phyloP scores from a whole-genome alignment of 2,888 invertebrate genomes.

The Harmothoe impar region DNA sequence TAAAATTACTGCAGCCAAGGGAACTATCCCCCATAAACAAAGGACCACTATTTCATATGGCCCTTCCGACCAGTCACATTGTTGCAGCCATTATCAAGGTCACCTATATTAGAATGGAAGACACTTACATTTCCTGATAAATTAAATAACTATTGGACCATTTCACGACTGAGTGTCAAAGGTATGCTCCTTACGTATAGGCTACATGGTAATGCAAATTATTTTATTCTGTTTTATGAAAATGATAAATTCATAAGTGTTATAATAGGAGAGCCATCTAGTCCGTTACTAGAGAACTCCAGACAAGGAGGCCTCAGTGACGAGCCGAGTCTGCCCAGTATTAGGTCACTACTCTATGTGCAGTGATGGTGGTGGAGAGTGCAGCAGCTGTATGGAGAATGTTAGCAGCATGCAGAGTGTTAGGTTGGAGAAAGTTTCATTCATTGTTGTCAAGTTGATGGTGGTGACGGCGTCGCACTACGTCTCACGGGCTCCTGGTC shows the following conservation, averaged over 20 bases:
- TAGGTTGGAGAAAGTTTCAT: conserved; percentile 1
- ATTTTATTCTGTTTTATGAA: neutral
- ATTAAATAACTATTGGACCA: neutral
- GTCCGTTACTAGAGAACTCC: neutral
- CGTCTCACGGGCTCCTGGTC: neutral
- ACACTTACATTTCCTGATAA: neutral
- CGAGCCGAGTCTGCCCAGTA: conserved; percentile 6
- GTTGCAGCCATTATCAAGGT: neutral
- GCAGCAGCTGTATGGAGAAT: neutral
- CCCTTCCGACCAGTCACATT: neutral
- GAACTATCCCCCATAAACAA: neutral
- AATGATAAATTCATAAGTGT: neutral
- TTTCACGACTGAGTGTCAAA: neutral
- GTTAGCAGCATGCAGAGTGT: neutral
- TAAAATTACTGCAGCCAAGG: neutral
- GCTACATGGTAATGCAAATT: neutral
- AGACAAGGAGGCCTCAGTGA: neutral
- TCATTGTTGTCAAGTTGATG: conserved; percentile 12
- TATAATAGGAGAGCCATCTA: neutral
- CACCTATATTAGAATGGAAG: neutral
- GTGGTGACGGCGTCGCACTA: neutral
- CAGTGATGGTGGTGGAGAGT: neutral
- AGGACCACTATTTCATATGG: neutral
- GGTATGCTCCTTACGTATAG: neutral
- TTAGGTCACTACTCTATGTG: neutral